Conservation (phyloP, 2,797 vertebrate genomes). For the Chlorospingus semifuscus region DNA sequence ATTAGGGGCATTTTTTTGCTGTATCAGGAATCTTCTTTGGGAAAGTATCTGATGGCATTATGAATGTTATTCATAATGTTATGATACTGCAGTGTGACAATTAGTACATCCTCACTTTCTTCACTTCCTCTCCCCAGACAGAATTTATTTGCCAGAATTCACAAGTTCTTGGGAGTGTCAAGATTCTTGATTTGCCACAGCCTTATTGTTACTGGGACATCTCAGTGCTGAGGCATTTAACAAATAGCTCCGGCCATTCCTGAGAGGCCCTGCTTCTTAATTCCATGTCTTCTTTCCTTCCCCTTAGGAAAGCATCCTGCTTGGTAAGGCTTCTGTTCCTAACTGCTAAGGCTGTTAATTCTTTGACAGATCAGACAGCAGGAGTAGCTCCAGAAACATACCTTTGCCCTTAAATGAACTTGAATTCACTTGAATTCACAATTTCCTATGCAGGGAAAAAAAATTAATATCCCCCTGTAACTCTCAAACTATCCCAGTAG, state of each 20-base stretch:
- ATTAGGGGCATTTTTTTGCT: neutral
- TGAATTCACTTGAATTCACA: neutral
- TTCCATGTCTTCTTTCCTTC: neutral
- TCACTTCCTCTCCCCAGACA: neutral
- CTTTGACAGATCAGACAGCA: neutral
- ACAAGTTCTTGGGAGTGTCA: conserved; percentile 27
- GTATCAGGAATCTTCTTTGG: neutral
- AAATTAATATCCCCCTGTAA: neutral
- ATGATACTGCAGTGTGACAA: neutral
- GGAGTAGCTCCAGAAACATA: neutral
- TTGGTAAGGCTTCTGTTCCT: neutral
- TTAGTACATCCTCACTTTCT: conserved; percentile 30
- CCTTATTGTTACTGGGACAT: neutral
- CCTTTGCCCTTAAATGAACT: neutral
- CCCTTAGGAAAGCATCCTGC: neutral
- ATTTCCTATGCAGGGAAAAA: neutral
- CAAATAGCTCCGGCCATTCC: neutral
- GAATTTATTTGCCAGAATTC: conserved; percentile 41
- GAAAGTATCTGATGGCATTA: neutral
- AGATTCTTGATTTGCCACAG: conserved; percentile 23
- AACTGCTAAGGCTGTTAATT: conserved; percentile 10
- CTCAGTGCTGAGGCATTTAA: neutral
- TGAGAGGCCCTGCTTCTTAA: neutral
- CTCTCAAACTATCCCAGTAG: neutral
- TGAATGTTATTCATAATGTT: conserved; percentile 27